Evolutionary conservation across 2,113 vertebrate genomes (phyloP), one percentile per base, ranked within the genome.

Genomic region (Chaenocephalus aceratus): DNA sequence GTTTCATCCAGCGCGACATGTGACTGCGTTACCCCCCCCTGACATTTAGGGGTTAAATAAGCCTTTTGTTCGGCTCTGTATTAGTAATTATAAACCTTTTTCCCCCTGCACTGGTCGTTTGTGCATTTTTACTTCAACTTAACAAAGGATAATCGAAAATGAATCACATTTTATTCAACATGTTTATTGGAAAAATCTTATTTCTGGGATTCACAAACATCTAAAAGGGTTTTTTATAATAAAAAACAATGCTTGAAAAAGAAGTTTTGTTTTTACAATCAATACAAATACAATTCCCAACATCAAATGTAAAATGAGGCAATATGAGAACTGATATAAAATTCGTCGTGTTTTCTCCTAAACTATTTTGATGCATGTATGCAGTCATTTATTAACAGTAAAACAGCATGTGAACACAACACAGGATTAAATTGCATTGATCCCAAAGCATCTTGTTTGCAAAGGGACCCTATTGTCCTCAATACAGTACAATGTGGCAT

Each of bases 1-100:
- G 66, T 58, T 16, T 64, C 52, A 34, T 6, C 48, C 77, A 21
- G 74, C 18, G 3, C 10, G 49, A 26, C 79, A 65, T 72, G 67
- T 73, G 86, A 77, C 63, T 64, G 41, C 45, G 12, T 6, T 10
- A 5, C 12, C 4, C 60, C 21, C 21, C 56, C 18, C 16, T 2
- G 2, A 9, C 2, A 58, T 23, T 14, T 0, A 34, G 30, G 15
- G 41, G 41, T 56, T n/a, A 57, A 62, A 57, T 3, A 11, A 10
- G 26, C 26, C 57, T 41, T 56, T 75, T 58, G 34, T 70, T 64
- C 49, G 15, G 15, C 14, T 44, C 18, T 54, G 30, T n/a, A 21
- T 21, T 30, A 11, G 11, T 34, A 10, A 57, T 48, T 48, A 56
- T 7, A 13, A 60, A 41, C 10, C 21, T 15, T 1, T 0, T 23